Evolutionary conservation across 2,888 invertebrate genomes (phyloP).

Genomic region (Drosophila melanosoma): DNA sequence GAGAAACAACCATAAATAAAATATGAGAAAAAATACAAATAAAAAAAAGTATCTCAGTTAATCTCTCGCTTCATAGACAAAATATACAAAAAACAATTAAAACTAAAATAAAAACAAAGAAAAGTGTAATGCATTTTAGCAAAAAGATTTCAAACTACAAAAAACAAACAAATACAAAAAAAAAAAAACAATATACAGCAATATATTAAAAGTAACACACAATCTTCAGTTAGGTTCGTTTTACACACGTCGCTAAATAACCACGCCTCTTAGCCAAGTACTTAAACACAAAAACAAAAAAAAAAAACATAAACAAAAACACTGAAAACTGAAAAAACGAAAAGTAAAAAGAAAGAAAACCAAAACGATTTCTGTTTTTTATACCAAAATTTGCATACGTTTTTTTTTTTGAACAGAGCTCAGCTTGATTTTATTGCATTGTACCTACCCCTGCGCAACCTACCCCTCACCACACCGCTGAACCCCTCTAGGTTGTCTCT

Average conservation of each 20-base stretch:
- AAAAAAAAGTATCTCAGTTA: slow-evolving; percentile 53
- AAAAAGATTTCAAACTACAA: slow-evolving; percentile 21
- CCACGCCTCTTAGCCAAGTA: slow-evolving; percentile 56
- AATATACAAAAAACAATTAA: slow-evolving; percentile 25
- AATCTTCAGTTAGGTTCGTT: slow-evolving; percentile 43
- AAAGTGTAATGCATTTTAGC: slow-evolving; percentile 59
- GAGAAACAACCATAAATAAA: slow-evolving; percentile 17
- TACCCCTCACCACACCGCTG: slow-evolving; percentile 36
- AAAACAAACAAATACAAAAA: slow-evolving; percentile 3
- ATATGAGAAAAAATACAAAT: slow-evolving; percentile 25
- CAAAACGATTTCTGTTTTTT: slow-evolving; percentile 19
- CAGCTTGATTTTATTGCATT: slow-evolving; percentile 48
- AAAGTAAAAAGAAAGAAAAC: neutral
- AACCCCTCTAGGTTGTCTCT: slow-evolving; percentile 73
- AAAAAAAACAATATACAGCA: slow-evolving; percentile 2
- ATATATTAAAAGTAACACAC: slow-evolving; percentile 12
- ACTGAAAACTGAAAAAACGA: neutral
- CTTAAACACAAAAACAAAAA: slow-evolving; percentile 34
- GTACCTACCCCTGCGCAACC: slow-evolving; percentile 9
- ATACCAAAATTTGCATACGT: slow-evolving; percentile 31
- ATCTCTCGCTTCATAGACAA: slow-evolving; percentile 63
- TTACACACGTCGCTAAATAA: slow-evolving; percentile 39
- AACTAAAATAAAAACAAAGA: slow-evolving; percentile 3
- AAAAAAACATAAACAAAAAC: neutral
- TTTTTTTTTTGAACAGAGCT: slow-evolving; percentile 30